Evolutionary conservation across 2,113 vertebrate genomes (phyloP).

Genomic region (Pagrus major): DNA sequence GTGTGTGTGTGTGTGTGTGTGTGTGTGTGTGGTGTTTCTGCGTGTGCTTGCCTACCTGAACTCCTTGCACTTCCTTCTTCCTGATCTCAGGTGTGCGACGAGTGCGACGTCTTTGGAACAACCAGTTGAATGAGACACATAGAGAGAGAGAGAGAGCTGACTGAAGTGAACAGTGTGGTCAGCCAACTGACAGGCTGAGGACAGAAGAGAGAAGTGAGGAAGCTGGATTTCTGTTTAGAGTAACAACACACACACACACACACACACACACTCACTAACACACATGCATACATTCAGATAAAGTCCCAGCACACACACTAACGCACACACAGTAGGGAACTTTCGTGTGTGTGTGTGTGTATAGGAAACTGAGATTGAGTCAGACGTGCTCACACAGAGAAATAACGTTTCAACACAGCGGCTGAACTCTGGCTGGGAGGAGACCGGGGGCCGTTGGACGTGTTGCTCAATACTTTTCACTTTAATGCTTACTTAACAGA

Average conservation of each 20-base stretch:
- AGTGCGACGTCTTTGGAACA: conserved; percentile 38
- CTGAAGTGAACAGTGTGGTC: conserved; percentile 2
- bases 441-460: conserved; percentile 61
- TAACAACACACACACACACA: conserved; percentile 65
- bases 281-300: conserved; percentile 26
- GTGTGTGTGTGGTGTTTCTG: too few relatives aligned
- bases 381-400: conserved; percentile 77
- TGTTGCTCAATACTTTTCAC: conserved; percentile 76
- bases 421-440: conserved; percentile 72
- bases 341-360: conserved; percentile 55
- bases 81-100: conserved; percentile 61
- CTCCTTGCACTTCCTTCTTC: conserved; percentile 72
- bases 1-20: background rate
- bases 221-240: conserved; percentile 71
- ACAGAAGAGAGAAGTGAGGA: conserved; percentile 70
- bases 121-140: conserved; percentile 52
- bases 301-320: background rate
- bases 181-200: conserved; percentile 48
- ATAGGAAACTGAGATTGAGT: conserved; percentile 83
- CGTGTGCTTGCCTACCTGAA: conserved; percentile 71
- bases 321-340: conserved; percentile 38
- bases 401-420: conserved; percentile 74
- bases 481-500: conserved; percentile 72
- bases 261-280: conserved; percentile 31
- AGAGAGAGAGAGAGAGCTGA: conserved; percentile 8